These are phyloP conservation scores for Shargacucullia verbasci DNA, from an alignment of 2,888 invertebrate genomes.

Conservation along the genomic window DNA sequence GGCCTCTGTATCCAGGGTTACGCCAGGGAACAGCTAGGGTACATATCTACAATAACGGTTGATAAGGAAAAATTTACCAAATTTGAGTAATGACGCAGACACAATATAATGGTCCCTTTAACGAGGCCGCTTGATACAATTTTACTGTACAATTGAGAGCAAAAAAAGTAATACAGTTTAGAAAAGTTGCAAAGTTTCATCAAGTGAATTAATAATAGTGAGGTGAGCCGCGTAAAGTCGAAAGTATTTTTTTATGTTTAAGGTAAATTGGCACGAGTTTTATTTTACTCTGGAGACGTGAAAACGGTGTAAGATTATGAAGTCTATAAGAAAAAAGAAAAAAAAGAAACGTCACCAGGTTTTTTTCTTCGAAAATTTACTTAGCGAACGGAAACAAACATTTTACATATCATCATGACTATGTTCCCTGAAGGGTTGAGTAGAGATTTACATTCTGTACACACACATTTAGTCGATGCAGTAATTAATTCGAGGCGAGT, in stretches of 20 bases:
- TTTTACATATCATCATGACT: too few relatives aligned
- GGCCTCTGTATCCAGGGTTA: conserved; percentile 24
- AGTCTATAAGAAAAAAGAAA: not conserved
- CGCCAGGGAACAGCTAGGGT: conserved; percentile 22
- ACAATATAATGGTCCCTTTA: conserved; percentile 60
- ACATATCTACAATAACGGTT: conserved; percentile 57
- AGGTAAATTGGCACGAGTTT: conserved; percentile 15
- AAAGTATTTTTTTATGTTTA: conserved; percentile 23
- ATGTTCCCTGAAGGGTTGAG: too few relatives aligned
- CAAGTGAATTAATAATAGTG: conserved; percentile 33
- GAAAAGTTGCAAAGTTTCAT: conserved; percentile 24
- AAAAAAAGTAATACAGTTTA: conserved; percentile 28
- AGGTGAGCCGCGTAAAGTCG: conserved; percentile 3
- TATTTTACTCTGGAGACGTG: conserved; percentile 3
- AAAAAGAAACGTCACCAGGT: too few relatives aligned
- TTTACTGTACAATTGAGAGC: conserved; percentile 41
- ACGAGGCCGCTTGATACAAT: conserved; percentile 57
- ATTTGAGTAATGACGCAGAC: conserved; percentile 64
- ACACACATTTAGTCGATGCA: too few relatives aligned
- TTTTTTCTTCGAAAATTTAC: too few relatives aligned
- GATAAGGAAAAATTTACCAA: conserved; percentile 69
- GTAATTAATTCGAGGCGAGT: too few relatives aligned
- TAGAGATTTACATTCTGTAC: too few relatives aligned
- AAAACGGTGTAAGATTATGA: too few relatives aligned
- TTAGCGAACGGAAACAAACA: too few relatives aligned